Evolutionary conservation across 2,113 vertebrate species (phyloP), one percentile per base, ranked within the genome.

Genomic region (Sander vitreus): DNA sequence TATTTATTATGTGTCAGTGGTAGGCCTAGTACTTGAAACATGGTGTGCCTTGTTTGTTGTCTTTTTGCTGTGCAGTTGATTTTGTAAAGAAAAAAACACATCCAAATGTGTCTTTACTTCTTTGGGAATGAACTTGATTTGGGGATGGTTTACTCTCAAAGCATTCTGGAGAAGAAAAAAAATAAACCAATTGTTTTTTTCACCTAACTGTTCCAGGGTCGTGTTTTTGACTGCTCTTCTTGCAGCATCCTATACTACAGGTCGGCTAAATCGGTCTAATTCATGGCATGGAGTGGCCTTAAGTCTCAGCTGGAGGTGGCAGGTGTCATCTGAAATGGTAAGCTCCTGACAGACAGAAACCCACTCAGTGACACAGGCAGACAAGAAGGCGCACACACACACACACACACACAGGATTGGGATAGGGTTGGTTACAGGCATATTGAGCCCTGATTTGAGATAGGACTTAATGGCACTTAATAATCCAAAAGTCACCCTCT

Each of bases 281-380:
- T 53, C 11, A 3, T 72, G 79, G 66, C 70, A 14, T 89, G 69
- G 30, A 88, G 87, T 10, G 84, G 80, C 50, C 68, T 86, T n/a
- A 0, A 76, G 62, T 3, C 57, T 82, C 91, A 88, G 83, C 83
- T 90, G 90, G 74, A 81, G 57, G 18, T 81, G 87, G 76, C 88
- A 90, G 84, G 54, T 89, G 86, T 81, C 78, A 83, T 15, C 67
- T 5, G 1, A 63, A 60, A 76, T n/a, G 73, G 23, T 58, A 30
- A 63, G 57, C 27, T 73, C n/a, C 68, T 80, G 73, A 85, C 78
- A 69, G 70, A 39, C 66, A 36, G 21, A 63, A 47, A 55, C 6
- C 80, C 89, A 90, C 88, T 88, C 86, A 80, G 82, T 88, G 88
- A 90, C 89, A 88, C 81, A 25, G 68, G 74, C 89, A 91, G 86